Base-by-base conservation (phyloP, 1,140 invertebrate species). In the Orchesella cincta region DNA sequence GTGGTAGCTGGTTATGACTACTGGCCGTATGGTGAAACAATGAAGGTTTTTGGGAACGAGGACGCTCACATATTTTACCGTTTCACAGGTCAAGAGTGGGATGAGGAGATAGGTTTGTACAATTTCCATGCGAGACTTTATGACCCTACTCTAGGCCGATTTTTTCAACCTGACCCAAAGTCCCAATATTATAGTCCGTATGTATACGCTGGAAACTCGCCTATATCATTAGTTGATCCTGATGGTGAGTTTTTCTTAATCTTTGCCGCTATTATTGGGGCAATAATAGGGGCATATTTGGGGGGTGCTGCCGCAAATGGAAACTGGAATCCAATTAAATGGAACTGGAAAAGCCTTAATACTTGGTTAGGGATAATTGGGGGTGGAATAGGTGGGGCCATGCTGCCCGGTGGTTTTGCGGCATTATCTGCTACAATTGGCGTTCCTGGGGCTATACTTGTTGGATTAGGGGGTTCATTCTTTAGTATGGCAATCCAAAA, bases 141-240 rank as follows among this genome's bases (percentile, higher is more conserved):
- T 31, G 75, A 79, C 54, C 74, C 75, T 18, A 33, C 18, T 12
- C 26, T 79, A 8, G 78, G 78, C 5, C 46, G 78, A 8, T 79
- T 79, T 36, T 77, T 57, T 33, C 78, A 76, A 51, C 18, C 39
- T 28, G 78, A 79, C 52, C 78, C 78, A 0, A 39, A 51, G n/a
- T 1, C 29, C 20, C 78, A 79, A 39, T 79, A 77, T 33, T 76
- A 64, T 31, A 77, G 67, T 64, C 75, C 78, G n/a, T 79, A 79
- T 34, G 74, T 62, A 36, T 79, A 79, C 31, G 70, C 54, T 23
- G 78, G 78, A 18, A 76, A 79, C 52, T 73, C 51, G 18, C 75
- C 75, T n/a, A n/a, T 74, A 14, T 77, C 75, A n/a, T n/a, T 72
- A 18, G 35, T 77, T 1, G 78, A 79, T 77, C 78, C 78, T 3